Base-by-base conservation (phyloP, 2,888 invertebrate species). In the Lasius fuliginosus region DNA sequence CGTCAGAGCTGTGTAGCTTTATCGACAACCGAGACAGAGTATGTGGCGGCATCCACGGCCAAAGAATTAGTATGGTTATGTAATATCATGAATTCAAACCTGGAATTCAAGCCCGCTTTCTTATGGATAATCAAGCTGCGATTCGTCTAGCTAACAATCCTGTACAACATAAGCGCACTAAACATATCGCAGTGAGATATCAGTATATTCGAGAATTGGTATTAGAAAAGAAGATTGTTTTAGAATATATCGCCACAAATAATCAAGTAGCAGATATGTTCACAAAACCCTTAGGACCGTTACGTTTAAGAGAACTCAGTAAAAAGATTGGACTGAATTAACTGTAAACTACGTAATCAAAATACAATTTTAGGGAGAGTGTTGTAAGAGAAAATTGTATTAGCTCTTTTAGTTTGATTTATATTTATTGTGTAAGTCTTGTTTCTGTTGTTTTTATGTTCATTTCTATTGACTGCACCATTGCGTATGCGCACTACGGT, bases 31-130 rank as follows among this genome's bases (percentile, higher is more conserved):
- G 33, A 33, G 33, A 23, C 56, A 3, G 36, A 73, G 11, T 71
- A 53, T 53, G 6, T 89, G 1, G 87, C 58, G 15, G 71, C 56
- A 12, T 53, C 56, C 23, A 36, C 71, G 5, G 56, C 56, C 8
- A 73, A 58, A 4, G 36, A 71, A 8, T 12, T 53, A 12, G n/a
- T 73, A 15, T 56, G 46, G n/a, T 30, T 46, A 1, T 27, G 18
- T n/a, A 46, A 46, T 3, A 23, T 36, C 4, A 6, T 0, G 12
- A 71, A 30, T 53, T 71, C 3, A 33, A 53, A 23, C 49, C 68
- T 8, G n/a, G 1, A 3, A 42, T 42, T 60, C 8, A 60, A 60
- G 58, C 27, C 6, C 60, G 27, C 1, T 18, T 74, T 0, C 23
- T 74, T 5, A 8, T 74, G 15, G 27, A 74, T 12, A 74, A 74